Percentiles rank a stretch among this genome's conserved stretches.
Evolutionary conservation across 2,888 invertebrate species (phyloP).

Genomic region (Therioaphis trifolii): DNA sequence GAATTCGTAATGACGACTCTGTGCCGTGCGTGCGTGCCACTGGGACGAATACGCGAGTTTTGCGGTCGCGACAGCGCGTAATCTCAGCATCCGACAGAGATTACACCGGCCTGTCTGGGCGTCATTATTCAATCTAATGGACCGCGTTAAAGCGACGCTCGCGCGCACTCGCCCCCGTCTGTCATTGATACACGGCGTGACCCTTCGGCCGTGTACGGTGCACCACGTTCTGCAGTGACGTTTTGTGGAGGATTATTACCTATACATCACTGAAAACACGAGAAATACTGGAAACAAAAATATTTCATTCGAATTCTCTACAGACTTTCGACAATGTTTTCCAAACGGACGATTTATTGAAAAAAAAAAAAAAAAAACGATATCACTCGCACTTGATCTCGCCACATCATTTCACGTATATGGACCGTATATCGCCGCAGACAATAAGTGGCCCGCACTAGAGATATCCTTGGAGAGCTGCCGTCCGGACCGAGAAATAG

Average conservation of each 20-base stretch:
- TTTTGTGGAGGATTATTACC: too few species aligned
- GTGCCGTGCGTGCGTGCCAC: background rate
- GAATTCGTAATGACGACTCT: too few species aligned
- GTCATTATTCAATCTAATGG: constrained; percentile 60
- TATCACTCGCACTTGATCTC: too few species aligned
- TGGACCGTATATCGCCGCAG: too few species aligned
- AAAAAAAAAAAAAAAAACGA: too few species aligned
- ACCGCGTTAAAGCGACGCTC: constrained; percentile 57
- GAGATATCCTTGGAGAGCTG: background rate
- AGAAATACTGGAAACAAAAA: too few species aligned
- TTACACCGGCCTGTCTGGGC: constrained; percentile 19
- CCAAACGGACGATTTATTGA: too few species aligned
- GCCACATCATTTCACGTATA: too few species aligned
- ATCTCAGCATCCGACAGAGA: constrained; percentile 35
- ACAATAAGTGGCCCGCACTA: background rate
- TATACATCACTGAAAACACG: too few species aligned
- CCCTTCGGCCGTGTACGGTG: background rate
- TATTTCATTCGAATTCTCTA: too few species aligned
- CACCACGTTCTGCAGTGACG: too few species aligned
- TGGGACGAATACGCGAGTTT: constrained; percentile 40
- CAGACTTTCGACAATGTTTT: too few species aligned
- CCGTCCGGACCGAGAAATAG: background rate
- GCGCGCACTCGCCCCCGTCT: constrained; percentile 4
- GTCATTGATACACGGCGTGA: background rate
- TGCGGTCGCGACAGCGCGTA: constrained; percentile 56